Conservation (phyloP, 2,797 vertebrate genomes). For the Notolepis coatsorum region DNA sequence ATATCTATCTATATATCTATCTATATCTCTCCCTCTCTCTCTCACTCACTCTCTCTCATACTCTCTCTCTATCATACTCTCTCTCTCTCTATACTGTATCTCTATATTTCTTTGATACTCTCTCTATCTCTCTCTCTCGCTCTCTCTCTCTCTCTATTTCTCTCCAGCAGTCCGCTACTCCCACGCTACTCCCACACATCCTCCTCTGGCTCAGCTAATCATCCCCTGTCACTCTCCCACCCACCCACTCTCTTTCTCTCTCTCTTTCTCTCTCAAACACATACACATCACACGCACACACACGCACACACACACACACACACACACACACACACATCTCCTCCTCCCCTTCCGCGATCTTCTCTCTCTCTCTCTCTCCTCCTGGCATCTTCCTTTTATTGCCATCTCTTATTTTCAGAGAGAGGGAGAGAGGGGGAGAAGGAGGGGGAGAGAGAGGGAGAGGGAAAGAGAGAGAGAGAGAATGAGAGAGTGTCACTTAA, state of each 20-base stretch:
- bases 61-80: conserved; percentile 25
- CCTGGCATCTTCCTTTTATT: background rate
- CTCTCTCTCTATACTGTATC: conserved; percentile 13
- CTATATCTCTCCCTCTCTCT: conserved; percentile 24
- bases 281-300: conserved; percentile 36
- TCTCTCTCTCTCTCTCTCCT: conserved; percentile 43
- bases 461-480: too few species aligned
- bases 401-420: too few species aligned
- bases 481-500: too few species aligned
- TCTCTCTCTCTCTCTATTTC: conserved; percentile 15
- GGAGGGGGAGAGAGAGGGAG: too few species aligned
- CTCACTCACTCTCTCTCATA: conserved; percentile 16
- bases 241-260: conserved; percentile 59
- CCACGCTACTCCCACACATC: conserved; percentile 76
- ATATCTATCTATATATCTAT: conserved; percentile 21
- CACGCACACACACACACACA: conserved; percentile 6
- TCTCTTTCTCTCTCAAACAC: background rate
- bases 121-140: conserved; percentile 27
- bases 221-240: conserved; percentile 79
- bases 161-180: conserved; percentile 58
- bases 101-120: conserved; percentile 15
- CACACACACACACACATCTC: conserved; percentile 24
- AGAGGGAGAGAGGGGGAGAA: too few species aligned
- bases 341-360: conserved; percentile 17
- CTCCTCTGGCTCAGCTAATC: conserved; percentile 82